A percentile compares a stretch with the other conserved stretches of the same genome.
Evolutionary conservation across 1,140 invertebrate genomes (phyloP).

Genomic region (Drosophila rhopaloa): DNA sequence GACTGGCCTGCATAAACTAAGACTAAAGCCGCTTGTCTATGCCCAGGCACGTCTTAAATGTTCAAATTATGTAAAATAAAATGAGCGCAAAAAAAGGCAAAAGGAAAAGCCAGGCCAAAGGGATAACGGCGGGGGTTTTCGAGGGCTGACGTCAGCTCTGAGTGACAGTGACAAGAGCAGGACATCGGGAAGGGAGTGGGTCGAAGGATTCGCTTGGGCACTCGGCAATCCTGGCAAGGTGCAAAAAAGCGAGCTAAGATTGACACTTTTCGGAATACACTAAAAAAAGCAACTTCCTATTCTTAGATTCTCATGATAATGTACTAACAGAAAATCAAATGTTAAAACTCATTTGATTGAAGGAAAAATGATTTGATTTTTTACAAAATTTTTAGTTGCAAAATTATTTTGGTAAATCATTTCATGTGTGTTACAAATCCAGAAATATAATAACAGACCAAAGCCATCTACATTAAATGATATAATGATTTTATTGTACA

Average conservation of each 20-base stretch:
- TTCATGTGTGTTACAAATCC: too few relatives aligned
- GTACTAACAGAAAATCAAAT: too few relatives aligned
- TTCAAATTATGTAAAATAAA: constrained; percentile 83
- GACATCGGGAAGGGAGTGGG: constrained; percentile 10
- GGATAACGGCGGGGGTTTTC: constrained; percentile 1
- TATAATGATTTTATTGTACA: too few relatives aligned
- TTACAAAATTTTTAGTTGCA: too few relatives aligned
- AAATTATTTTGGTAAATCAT: too few relatives aligned
- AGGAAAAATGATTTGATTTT: too few relatives aligned
- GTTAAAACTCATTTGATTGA: too few relatives aligned
- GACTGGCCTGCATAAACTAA: constrained; percentile 74
- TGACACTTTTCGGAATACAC: constrained; percentile 44
- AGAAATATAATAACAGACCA: too few relatives aligned
- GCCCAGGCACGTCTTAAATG: constrained; percentile 81
- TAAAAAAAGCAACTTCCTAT: neutral
- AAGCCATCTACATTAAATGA: too few relatives aligned
- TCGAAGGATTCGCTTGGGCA: constrained; percentile 50
- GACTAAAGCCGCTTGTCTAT: constrained; percentile 79
- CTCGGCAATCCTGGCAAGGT: constrained; percentile 72
- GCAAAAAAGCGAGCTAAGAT: constrained; percentile 63
- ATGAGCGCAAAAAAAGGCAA: constrained; percentile 57
- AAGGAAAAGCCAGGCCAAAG: constrained; percentile 18
- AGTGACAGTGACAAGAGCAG: constrained; percentile 61
- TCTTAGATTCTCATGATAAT: too few relatives aligned
- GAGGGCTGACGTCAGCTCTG: constrained; percentile 75